phyloP scores from a whole-genome alignment of 2,888 invertebrate species.

The Rutpela maculata region DNA sequence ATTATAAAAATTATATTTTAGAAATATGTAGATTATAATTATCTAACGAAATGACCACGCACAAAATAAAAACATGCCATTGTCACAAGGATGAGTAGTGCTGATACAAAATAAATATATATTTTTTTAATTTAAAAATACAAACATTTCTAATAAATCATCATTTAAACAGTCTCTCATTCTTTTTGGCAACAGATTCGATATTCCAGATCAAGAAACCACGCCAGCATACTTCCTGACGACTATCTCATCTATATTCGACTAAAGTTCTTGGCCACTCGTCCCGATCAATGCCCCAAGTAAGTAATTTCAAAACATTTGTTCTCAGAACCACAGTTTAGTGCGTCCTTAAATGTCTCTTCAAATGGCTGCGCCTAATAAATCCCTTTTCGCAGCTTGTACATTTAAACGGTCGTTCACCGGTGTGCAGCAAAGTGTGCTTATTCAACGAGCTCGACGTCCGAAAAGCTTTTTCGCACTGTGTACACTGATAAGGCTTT shows the following conservation, averaged over 20 bases:
- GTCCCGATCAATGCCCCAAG: not conserved
- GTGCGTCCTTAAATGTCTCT: constrained; percentile 50
- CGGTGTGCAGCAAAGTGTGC: constrained; percentile 48
- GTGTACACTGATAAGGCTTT: constrained; percentile 50
- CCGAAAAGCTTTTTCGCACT: constrained; percentile 51
- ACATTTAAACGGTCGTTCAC: constrained; percentile 51
- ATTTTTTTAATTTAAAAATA: too few species aligned
- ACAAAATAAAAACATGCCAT: too few species aligned
- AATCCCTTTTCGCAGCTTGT: constrained; percentile 51
- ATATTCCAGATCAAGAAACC: not conserved
- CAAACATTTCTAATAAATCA: not conserved
- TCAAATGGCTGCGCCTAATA: constrained; percentile 51
- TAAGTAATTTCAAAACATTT: not conserved
- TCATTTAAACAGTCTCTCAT: not conserved
- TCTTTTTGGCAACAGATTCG: not conserved
- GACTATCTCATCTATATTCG: too few species aligned
- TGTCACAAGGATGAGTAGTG: too few species aligned
- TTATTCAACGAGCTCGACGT: constrained; percentile 46
- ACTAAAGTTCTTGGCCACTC: too few species aligned
- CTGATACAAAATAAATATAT: too few species aligned
- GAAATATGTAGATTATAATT: too few species aligned
- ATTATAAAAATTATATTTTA: too few species aligned
- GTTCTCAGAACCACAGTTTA: not conserved
- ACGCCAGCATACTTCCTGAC: too few species aligned
- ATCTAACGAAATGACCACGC: too few species aligned